Evolutionary conservation across 2,888 invertebrate genomes (phyloP), one percentile per base, ranked within the genome.

Genomic region (Scaptomyza polygonia): DNA sequence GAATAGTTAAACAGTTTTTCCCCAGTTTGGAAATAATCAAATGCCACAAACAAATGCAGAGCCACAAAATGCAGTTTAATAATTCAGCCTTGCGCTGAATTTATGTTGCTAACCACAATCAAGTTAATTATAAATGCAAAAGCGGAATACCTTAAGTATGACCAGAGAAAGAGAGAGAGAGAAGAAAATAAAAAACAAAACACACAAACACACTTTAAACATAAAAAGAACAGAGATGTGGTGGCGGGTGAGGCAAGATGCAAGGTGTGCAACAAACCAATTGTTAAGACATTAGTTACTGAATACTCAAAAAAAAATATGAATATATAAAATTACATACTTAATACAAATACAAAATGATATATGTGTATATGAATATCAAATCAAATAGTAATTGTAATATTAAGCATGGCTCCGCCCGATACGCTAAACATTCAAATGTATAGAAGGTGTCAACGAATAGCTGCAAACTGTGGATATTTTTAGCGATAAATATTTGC

Each of bases 371-470:
- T 5, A 16, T 48, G 48, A 21, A 34, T 21, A 34, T 49, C n/a
- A 49, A 49, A 30, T 30, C 16, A 30, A 36, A 14, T 32, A n/a
- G n/a, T n/a, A n/a, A n/a, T n/a, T n/a, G n/a, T n/a, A 43, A 14
- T 30, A n/a, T 30, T 14, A 53, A 44, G 30, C 43, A 43, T 44
- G 21, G 30, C 44, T 53, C 53, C 53, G 53, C 53, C 53, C 53
- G 53, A 44, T 43, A 21, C 43, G 30, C 52, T 32, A 48, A 32
- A 12, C 30, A 47, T 16, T 18, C 2, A 14, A 6, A 14, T 27
- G 27, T 36, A 36, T 55, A 16, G 32, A n/a, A 51, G 27, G 72
- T 40, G 67, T 40, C 67, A 72, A 72, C 36, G 51, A 66, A 66
- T 21, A 21, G 29, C 30, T 56, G 51, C 16, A 8, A 72, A 40